Evolutionary conservation across 2,797 vertebrate species (phyloP), one percentile per base, ranked within the genome.

Genomic region (Macrochelys suwanniensis): DNA sequence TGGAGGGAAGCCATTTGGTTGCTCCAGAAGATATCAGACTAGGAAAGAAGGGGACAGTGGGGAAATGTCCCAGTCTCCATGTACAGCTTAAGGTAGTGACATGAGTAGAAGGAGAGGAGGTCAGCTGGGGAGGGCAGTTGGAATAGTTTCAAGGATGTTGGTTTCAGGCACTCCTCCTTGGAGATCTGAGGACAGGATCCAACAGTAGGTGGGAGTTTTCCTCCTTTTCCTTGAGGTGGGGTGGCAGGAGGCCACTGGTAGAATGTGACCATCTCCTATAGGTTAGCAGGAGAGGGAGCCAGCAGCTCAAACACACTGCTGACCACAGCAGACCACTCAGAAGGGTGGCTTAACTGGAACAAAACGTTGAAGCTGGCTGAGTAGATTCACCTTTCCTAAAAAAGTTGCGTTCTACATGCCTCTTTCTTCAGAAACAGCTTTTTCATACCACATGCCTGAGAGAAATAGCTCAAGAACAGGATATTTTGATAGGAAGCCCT

Each of bases 191-290:
- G 74, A 49, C 45, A 31, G 74, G 26, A 16, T 49, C 26, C 12
- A 87, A 76, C 88, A 57, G 33, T 25, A 88, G 45, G 11, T 74
- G 19, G 0, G 0, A 96, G 10, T 13, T 94, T 93, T 89, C 92
- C 79, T 92, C 54, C 11, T 1, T 89, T 89, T 90, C 92, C 49
- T 37, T 68, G 28, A 93, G n/a, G 5, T 71, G n/a, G 5, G 65
- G 33, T 3, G 3, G n/a, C 19, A 42, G n/a, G n/a, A 71, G 42
- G 42, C n/a, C 93, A 77, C 77, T 82, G 76, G 23, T 76, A 85
- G 94, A 81, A 54, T 95, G 71, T 31, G 90, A 17, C 42, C 45
- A 93, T 90, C 81, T 93, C n/a, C n/a, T 89, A 45, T 77, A 0
- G 0, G 16, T 77, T 94, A 57, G 82, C 86, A 56, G 45, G 17